Evolutionary conservation across 2,113 vertebrate species (phyloP), one percentile per base, ranked within the genome.

Genomic region (Meles meles): DNA sequence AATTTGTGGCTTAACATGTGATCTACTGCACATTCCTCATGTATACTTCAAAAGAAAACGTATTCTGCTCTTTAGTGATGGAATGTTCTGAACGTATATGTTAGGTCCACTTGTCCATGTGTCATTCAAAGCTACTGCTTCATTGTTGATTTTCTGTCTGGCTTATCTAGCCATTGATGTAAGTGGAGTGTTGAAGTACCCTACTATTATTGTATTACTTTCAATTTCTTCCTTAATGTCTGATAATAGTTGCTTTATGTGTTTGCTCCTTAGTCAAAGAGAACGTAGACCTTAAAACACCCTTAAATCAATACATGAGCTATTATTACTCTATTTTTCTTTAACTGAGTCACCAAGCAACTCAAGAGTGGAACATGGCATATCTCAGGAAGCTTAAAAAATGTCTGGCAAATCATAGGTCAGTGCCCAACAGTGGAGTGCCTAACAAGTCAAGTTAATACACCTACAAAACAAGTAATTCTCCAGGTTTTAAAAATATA

Each of bases 281-380:
- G 76, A 81, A 90, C 44, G 6, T 17, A 59, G 49, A 52, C 49
- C 27, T 7, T 88, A 31, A 93, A 82, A 93, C 1, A 57, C 29
- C 20, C 47, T 90, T 49, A 76, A 90, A 65, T 91, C 31, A 97
- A 92, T 71, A 7, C 42, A 95, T 59, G 57, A 59, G 23, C 37
- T 27, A 77, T 81, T 39, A 52, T 39, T 90, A 52, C 15, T 84
- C n/a, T 57, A 90, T 76, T 89, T 77, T 69, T 65, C 27, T 87
- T 93, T 79, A 83, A 92, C 79, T 97, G 76, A 81, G 27, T 95
- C 81, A 93, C 81, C 18, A 72, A 81, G 69, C 37, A 61, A 42
- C 91, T 77, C 12, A 20, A 76, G 76, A 90, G 42, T 71, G 5
- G 69, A 94, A 72, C 47, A 67, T 52, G 37, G 52, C 79, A 93